Conservation (phyloP, 2,888 invertebrate genomes). For the Magallana nippona region DNA sequence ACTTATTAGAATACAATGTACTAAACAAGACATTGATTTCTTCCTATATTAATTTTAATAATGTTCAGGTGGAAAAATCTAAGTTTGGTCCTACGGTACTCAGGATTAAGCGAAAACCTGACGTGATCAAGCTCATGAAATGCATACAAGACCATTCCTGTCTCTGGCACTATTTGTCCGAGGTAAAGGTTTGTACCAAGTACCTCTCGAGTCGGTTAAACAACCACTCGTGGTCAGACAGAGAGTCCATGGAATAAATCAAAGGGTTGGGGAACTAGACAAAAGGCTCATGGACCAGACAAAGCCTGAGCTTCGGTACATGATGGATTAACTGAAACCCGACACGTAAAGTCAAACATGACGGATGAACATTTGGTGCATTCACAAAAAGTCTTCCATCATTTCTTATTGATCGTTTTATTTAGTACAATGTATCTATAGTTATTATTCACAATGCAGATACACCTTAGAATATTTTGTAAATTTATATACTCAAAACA, state of each 20-base stretch:
- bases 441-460: neutral
- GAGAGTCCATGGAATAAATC: neutral
- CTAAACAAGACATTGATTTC: too few relatives aligned
- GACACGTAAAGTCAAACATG: slow-evolving; percentile 20
- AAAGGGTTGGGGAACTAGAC: neutral
- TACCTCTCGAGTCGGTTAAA: neutral
- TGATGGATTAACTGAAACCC: slow-evolving; percentile 22
- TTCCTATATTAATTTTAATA: too few relatives aligned
- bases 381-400: neutral
- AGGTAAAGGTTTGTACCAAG: neutral
- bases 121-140: too few relatives aligned
- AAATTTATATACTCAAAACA: neutral
- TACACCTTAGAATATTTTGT: neutral
- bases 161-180: neutral
- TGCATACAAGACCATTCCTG: too few relatives aligned
- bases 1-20: too few relatives aligned
- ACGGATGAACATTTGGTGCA: slow-evolving; percentile 24
- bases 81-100: too few relatives aligned
- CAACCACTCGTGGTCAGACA: slow-evolving; percentile 18
- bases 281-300: slow-evolving; percentile 5
- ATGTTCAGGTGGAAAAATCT: too few relatives aligned
- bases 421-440: neutral
- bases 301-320: neutral
- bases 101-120: too few relatives aligned
- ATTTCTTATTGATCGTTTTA: neutral